A percentile compares a stretch with the other conserved stretches of the same genome.
These are phyloP conservation scores for Alouatta palliata DNA, from an alignment of 2,113 vertebrate genomes.

Conservation along the genomic window DNA sequence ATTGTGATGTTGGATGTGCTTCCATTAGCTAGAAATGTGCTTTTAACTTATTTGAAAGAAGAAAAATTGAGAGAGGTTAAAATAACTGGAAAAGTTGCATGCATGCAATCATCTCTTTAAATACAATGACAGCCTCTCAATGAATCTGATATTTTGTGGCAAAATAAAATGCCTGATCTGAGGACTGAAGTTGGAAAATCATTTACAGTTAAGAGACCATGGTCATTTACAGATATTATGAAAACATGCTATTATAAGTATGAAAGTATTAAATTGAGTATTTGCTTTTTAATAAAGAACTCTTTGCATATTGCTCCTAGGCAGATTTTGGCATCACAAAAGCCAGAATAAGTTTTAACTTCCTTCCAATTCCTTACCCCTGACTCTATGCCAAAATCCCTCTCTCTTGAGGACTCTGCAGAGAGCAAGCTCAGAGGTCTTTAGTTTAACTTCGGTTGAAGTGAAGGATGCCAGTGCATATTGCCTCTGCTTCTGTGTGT, in stretches of 20 bases:
- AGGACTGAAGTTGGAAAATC: not conserved
- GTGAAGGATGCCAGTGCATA: rapidly evolving
- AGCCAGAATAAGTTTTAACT: not conserved
- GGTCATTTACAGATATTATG: not conserved
- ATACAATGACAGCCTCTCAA: not conserved
- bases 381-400: not conserved
- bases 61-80: not conserved
- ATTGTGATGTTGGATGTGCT: not conserved
- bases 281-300: not conserved
- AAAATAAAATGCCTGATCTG: not conserved
- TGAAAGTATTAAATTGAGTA: not conserved
- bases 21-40: not conserved
- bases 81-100: not conserved
- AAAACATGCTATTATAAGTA: not conserved
- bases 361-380: not conserved
- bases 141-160: not conserved
- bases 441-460: not conserved
- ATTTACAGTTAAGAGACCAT: not conserved
- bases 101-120: not conserved
- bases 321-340: not conserved
- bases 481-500: not conserved
- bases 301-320: not conserved
- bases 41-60: not conserved
- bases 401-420: not conserved
- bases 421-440: not conserved